Evolutionary conservation across 1,140 invertebrate genomes (phyloP).

Genomic region (Sycobia sp.): DNA sequence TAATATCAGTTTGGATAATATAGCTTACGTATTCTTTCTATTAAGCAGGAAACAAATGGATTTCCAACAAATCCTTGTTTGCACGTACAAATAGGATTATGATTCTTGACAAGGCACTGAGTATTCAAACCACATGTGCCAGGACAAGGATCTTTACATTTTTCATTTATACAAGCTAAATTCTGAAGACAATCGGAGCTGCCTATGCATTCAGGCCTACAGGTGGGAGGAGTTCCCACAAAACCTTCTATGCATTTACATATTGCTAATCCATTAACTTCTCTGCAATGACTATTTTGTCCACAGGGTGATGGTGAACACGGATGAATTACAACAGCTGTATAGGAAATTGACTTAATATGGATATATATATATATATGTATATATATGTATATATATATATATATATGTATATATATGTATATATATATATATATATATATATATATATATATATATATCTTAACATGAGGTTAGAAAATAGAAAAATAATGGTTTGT

Average conservation of each 20-base stretch:
- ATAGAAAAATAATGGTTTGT: too few relatives aligned
- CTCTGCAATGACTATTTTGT: constrained; percentile 73
- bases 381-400: too few relatives aligned
- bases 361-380: too few relatives aligned
- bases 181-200: constrained; percentile 56
- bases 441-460: too few relatives aligned
- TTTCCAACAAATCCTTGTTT: constrained; percentile 65
- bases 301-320: constrained; percentile 76
- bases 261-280: constrained; percentile 64
- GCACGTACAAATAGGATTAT: constrained; percentile 65
- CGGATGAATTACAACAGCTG: too few relatives aligned
- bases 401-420: too few relatives aligned
- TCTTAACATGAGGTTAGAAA: too few relatives aligned
- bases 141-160: constrained; percentile 57
- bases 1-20: too few relatives aligned
- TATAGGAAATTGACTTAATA: too few relatives aligned
- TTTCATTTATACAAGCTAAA: constrained; percentile 55
- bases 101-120: constrained; percentile 54
- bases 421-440: too few relatives aligned
- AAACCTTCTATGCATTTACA: constrained; percentile 69
- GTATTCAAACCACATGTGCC: constrained; percentile 57
- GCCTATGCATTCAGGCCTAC: constrained; percentile 64
- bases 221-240: constrained; percentile 69
- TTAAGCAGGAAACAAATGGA: constrained; percentile 60
- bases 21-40: constrained; percentile 69